These are phyloP conservation scores for Macrophya alboannulata DNA, from an alignment of 2,888 invertebrate genomes.

Conservation along the genomic window DNA sequence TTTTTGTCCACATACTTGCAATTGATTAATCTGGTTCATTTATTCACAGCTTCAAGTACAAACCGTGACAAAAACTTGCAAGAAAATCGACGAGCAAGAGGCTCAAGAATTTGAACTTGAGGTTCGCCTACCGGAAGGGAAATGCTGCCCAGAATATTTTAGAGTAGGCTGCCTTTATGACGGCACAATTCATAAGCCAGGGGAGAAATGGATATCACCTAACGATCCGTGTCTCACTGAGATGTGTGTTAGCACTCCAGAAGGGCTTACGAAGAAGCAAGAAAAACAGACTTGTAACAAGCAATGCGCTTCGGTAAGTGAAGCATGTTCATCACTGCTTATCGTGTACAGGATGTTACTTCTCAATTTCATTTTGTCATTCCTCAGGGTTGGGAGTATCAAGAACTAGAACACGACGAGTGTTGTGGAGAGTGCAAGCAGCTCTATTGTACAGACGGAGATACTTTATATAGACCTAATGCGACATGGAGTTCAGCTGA, in stretches of 20 bases:
- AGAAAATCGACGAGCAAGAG: slow-evolving; percentile 77
- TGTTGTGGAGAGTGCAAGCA: slow-evolving; percentile 87
- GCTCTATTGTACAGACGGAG: slow-evolving; percentile 82
- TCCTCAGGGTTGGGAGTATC: slow-evolving; percentile 77
- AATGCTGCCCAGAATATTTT: slow-evolving; percentile 83
- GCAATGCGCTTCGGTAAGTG: slow-evolving; percentile 78
- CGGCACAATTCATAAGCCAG: slow-evolving; percentile 80
- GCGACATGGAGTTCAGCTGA: slow-evolving; percentile 84
- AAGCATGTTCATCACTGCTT: neutral
- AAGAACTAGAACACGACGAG: slow-evolving; percentile 66
- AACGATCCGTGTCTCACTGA: slow-evolving; percentile 82
- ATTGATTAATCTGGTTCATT: slow-evolving; percentile 58
- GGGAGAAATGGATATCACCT: slow-evolving; percentile 81
- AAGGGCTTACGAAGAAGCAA: slow-evolving; percentile 79
- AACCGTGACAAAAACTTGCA: slow-evolving; percentile 82
- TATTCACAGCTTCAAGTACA: slow-evolving; percentile 83
- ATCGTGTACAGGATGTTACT: slow-evolving; percentile 59
- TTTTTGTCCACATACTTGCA: slow-evolving; percentile 56
- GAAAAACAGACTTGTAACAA: slow-evolving; percentile 80
- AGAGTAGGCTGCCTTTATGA: slow-evolving; percentile 83
- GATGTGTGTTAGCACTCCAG: slow-evolving; percentile 80
- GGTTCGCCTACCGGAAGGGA: slow-evolving; percentile 79
- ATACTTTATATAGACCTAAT: slow-evolving; percentile 81
- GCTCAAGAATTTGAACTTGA: slow-evolving; percentile 81
- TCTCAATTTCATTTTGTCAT: slow-evolving; percentile 22